A percentile compares a stretch with the other conserved stretches of the same genome.
phyloP scores from a whole-genome alignment of 2,888 invertebrate genomes.

The Parthenolecanium corni region DNA sequence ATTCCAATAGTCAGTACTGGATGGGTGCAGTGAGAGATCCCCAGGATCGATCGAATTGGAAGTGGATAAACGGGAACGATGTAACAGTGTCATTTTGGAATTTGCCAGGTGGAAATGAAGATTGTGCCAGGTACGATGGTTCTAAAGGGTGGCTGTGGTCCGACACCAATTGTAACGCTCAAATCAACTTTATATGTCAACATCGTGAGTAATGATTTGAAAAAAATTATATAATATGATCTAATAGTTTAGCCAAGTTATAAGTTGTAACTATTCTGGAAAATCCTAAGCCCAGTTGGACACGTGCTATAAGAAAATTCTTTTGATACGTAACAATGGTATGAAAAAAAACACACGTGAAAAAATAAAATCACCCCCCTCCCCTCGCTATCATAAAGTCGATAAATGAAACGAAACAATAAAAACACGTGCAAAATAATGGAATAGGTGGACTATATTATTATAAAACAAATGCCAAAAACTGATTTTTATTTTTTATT shows the following conservation, averaged over 20 bases:
- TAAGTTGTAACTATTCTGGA: background rate
- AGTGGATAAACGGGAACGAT: conserved; percentile 80
- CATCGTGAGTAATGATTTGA: conserved; percentile 59
- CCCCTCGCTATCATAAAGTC: too few relatives aligned
- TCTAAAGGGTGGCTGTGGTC: conserved; percentile 92
- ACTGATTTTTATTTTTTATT: too few relatives aligned
- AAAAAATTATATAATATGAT: background rate
- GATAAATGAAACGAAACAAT: too few relatives aligned
- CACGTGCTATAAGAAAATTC: too few relatives aligned
- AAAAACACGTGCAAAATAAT: too few relatives aligned
- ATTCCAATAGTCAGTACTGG: conserved; percentile 87
- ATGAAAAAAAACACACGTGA: too few relatives aligned
- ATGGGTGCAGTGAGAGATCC: conserved; percentile 83
- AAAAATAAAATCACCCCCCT: too few relatives aligned
- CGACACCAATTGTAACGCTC: conserved; percentile 73
- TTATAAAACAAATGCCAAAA: too few relatives aligned
- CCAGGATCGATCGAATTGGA: conserved; percentile 66
- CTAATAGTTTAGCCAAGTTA: too few relatives aligned
- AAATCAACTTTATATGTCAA: conserved; percentile 82
- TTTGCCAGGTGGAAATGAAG: conserved; percentile 66
- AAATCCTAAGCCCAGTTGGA: too few relatives aligned
- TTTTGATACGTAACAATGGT: too few relatives aligned
- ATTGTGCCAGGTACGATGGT: conserved; percentile 82
- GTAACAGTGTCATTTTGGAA: conserved; percentile 88
- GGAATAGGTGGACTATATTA: too few relatives aligned